A percentile compares a stretch with the other conserved stretches of the same genome.
phyloP scores from a whole-genome alignment of 2,888 invertebrate genomes.

The Drosophila fulvimacula region DNA sequence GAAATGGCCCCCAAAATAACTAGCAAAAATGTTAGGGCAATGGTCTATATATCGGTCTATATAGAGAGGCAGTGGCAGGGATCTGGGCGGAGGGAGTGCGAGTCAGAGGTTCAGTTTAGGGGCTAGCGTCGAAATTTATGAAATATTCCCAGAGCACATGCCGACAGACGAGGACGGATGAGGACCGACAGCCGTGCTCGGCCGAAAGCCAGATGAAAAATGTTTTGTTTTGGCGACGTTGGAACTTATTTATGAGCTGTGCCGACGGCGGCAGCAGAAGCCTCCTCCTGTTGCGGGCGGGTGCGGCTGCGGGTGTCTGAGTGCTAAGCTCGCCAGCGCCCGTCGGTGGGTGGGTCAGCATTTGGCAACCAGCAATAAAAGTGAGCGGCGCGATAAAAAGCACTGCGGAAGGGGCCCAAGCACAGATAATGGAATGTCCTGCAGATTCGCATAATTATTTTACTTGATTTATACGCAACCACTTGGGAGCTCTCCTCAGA shows the following conservation, averaged over 20 bases:
- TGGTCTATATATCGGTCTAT: constrained; percentile 27
- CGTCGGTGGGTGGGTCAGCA: constrained; percentile 35
- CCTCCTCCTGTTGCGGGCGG: neutral
- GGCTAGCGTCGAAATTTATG: constrained; percentile 64
- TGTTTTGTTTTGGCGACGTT: constrained; percentile 68
- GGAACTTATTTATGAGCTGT: constrained; percentile 65
- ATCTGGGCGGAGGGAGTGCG: too few species aligned
- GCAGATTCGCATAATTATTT: constrained; percentile 75
- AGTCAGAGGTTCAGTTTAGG: constrained; percentile 39
- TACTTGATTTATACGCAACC: constrained; percentile 59
- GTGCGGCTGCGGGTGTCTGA: neutral
- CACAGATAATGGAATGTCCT: constrained; percentile 66
- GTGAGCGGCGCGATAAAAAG: constrained; percentile 52
- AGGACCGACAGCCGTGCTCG: constrained; percentile 21
- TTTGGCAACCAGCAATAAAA: constrained; percentile 67
- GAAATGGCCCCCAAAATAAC: constrained; percentile 58
- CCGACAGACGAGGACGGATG: constrained; percentile 27
- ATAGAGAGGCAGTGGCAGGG: neutral
- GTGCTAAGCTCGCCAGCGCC: neutral
- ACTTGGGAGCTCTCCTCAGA: constrained; percentile 32
- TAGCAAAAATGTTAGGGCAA: constrained; percentile 36
- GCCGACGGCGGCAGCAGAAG: constrained; percentile 34
- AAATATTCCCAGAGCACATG: constrained; percentile 63
- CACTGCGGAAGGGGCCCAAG: constrained; percentile 52
- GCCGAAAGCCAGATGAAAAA: constrained; percentile 60